These are phyloP conservation scores for Gallinago media DNA, from an alignment of 2,113 vertebrate species.

Conservation along the genomic window DNA sequence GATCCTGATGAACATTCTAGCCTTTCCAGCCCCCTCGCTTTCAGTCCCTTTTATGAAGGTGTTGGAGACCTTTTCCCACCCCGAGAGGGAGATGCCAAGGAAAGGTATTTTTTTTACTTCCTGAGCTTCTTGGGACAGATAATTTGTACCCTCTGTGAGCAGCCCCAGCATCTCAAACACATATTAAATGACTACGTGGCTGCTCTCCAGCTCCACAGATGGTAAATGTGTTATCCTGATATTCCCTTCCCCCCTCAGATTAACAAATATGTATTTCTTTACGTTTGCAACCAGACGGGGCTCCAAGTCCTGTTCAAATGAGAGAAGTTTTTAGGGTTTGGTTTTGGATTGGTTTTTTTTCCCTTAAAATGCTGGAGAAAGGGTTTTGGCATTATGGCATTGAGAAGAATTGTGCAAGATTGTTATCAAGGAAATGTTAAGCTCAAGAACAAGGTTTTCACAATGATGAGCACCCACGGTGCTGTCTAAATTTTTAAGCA, in stretches of 20 bases:
- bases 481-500: neutral
- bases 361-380: neutral
- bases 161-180: neutral
- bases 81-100: neutral
- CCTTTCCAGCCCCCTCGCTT: neutral
- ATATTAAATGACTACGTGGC: conserved; percentile 16
- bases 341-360: neutral
- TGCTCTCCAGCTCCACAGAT: neutral
- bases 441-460: neutral
- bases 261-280: neutral
- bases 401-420: neutral
- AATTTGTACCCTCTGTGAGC: conserved; percentile 13
- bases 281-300: neutral
- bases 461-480: neutral
- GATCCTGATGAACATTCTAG: neutral
- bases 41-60: neutral
- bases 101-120: neutral
- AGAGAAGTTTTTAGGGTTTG: neutral
- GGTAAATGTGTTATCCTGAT: conserved; percentile 3
- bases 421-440: neutral
- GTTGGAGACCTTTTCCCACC: neutral
- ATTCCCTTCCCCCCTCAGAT: neutral
- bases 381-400: neutral
- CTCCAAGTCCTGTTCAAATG: neutral
- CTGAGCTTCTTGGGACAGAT: conserved; percentile 25